Percentiles rank a stretch among this genome's conserved stretches.
Evolutionary conservation across 2,888 invertebrate species (phyloP).

Genomic region (Cyclophora punctaria): DNA sequence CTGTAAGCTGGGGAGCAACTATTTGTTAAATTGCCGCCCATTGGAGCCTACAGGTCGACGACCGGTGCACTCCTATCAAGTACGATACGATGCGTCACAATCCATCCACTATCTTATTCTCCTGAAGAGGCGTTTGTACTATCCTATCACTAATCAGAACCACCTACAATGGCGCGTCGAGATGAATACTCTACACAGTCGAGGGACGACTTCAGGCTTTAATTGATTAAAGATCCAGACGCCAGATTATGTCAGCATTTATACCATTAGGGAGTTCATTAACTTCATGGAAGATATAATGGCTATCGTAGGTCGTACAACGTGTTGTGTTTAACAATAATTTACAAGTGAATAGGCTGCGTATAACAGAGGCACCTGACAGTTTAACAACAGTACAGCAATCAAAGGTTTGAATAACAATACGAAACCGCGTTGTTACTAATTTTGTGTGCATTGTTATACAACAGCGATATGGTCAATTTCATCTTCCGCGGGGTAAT

Average conservation of each 20-base stretch:
- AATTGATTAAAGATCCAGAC: constrained; percentile 20
- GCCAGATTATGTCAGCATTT: constrained; percentile 11
- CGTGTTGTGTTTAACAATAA: not conserved
- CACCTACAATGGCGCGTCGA: constrained; percentile 4
- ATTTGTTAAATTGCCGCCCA: constrained; percentile 35
- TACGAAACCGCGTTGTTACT: constrained; percentile 2
- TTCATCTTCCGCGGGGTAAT: constrained; percentile 11
- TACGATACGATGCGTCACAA: constrained; percentile 19
- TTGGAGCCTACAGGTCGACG: constrained; percentile 33
- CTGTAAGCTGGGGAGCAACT: constrained; percentile 25
- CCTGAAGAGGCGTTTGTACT: constrained; percentile 14
- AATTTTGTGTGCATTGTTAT: constrained; percentile 1
- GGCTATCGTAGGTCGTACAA: not conserved
- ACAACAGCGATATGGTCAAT: constrained; percentile 15
- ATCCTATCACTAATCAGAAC: constrained; percentile 4
- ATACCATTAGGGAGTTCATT: constrained; percentile 1
- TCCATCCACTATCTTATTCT: constrained; percentile 22
- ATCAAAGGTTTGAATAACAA: constrained; percentile 8
- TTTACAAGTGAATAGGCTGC: no score
- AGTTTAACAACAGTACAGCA: constrained; percentile 5
- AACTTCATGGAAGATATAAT: no score
- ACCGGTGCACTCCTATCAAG: constrained; percentile 25
- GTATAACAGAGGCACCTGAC: not conserved
- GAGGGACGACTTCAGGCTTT: constrained; percentile 4
- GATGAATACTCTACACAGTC: constrained; percentile 5